Evolutionary conservation across 2,113 vertebrate species (phyloP), one percentile per base, ranked within the genome.

Genomic region (Corvus cornix): DNA sequence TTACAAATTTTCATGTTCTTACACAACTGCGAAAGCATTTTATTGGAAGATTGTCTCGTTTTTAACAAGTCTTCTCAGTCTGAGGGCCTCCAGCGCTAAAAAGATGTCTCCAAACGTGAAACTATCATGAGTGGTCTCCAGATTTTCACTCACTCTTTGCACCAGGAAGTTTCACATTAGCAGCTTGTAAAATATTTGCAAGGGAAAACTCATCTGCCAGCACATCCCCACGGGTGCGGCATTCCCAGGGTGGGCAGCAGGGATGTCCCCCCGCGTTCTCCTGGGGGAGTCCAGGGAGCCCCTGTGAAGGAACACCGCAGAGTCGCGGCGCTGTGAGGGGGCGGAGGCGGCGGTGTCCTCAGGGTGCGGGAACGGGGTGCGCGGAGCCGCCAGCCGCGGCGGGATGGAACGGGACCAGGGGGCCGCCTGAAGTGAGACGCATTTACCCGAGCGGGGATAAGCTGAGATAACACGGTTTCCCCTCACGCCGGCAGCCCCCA

Each of bases 301-400:
- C 10, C 39, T 1, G n/a, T 2, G 41, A 31, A 15, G 55, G 26
- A 2, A 5, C 41, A 6, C 11, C 0, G 21, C 7, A 19, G 24
- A 49, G 13, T 0, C 3, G 6, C 0, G 22, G 4, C 10, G 2
- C 43, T 7, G 16, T 15, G n/a, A 35, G n/a, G 11, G 30, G 22
- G 8, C 5, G 11, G 7, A 4, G 16, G 27, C 2, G 48, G 1
- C 35, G 6, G 13, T 1, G 21, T 0, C 28, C 31, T 39, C 35
- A 20, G 7, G 33, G 44, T 13, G 39, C 39, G 39, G 39, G 39
- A 6, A 37, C 11, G 6, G 7, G 14, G 3, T 11, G 48, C 9
- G 21, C 43, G 16, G 39, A 69, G 26, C 68, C 26, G 11, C 41
- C 66, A 22, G 23, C 4, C 2, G 26, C 55, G 2, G 33, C 16